These are phyloP conservation scores for Eutrigla gurnardus DNA, from an alignment of 2,797 vertebrate species.

Conservation along the genomic window DNA sequence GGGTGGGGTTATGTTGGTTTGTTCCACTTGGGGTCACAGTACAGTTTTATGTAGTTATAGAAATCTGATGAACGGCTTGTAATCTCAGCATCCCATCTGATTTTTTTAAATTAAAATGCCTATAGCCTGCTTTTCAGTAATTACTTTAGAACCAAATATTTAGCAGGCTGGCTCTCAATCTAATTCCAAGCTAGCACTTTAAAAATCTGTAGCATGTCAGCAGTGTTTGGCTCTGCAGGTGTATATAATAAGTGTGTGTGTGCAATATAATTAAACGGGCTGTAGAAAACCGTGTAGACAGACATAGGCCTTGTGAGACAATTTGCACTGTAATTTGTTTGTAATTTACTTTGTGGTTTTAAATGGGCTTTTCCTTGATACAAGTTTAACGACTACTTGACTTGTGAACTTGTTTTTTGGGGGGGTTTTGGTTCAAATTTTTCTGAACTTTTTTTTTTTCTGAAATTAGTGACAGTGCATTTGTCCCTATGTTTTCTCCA, in stretches of 20 bases:
- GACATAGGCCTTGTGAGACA: constrained; percentile 25
- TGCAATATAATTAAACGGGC: constrained; percentile 84
- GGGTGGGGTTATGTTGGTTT: not conserved
- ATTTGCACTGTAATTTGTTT: constrained; percentile 72
- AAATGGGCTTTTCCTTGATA: constrained; percentile 40
- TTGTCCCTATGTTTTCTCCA: constrained; percentile 51
- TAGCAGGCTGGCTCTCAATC: constrained; percentile 64
- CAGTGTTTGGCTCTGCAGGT: constrained; percentile 78
- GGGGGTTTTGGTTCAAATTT: not conserved
- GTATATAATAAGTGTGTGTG: constrained; percentile 67
- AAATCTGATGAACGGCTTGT: constrained; percentile 40
- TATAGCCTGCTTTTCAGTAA: constrained; percentile 47
- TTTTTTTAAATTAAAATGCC: constrained; percentile 22
- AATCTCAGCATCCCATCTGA: constrained; percentile 44
- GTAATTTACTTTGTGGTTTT: constrained; percentile 44
- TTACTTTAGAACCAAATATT: constrained; percentile 67
- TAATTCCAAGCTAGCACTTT: constrained; percentile 88
- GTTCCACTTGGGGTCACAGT: constrained; percentile 7
- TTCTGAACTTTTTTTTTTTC: constrained; percentile 14
- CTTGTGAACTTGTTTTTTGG: not conserved
- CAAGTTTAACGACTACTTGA: constrained; percentile 32
- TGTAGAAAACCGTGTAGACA: constrained; percentile 37
- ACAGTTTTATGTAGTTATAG: constrained; percentile 35
- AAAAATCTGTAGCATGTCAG: constrained; percentile 80
- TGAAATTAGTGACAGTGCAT: constrained; percentile 39